Evolutionary conservation across 2,888 invertebrate species (phyloP).

Genomic region (Abscondita cerata): DNA sequence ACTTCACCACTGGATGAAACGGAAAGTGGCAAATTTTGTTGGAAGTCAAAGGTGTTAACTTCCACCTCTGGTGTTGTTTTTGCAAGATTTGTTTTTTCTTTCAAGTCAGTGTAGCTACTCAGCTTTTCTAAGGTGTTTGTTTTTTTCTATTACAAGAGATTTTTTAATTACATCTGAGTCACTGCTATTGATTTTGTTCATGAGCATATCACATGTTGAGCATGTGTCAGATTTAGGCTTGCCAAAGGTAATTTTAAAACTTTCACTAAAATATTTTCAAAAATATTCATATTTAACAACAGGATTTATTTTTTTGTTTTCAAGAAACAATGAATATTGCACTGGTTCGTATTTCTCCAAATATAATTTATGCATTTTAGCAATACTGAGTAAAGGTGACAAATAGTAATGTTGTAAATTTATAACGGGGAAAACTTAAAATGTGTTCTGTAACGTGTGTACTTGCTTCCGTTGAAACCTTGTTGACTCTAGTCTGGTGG

Average conservation of each 20-base stretch:
- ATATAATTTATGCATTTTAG: constrained; percentile 4
- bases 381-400: no score
- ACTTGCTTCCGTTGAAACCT: no score
- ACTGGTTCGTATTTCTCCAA: constrained; percentile 7
- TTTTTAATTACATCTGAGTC: neutral
- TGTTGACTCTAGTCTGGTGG: no score
- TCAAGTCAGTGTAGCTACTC: constrained; percentile 12
- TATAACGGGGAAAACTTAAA: no score
- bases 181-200: constrained; percentile 10
- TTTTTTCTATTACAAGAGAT: constrained; percentile 7
- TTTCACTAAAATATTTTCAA: neutral
- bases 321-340: neutral
- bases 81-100: constrained; percentile 21
- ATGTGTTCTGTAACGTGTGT: no score
- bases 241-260: no score
- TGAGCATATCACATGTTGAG: constrained; percentile 10
- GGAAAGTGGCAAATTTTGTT: no score
- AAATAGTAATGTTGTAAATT: no score
- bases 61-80: neutral
- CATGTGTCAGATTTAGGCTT: no score
- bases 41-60: constrained; percentile 17
- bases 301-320: neutral
- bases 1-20: constrained; percentile 16
- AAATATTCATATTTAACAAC: constrained; percentile 20
- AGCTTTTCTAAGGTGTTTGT: no score